A percentile compares a stretch with the other conserved stretches of the same genome.
Evolutionary conservation across 2,113 vertebrate genomes (phyloP).

Genomic region (Chauna torquata): DNA sequence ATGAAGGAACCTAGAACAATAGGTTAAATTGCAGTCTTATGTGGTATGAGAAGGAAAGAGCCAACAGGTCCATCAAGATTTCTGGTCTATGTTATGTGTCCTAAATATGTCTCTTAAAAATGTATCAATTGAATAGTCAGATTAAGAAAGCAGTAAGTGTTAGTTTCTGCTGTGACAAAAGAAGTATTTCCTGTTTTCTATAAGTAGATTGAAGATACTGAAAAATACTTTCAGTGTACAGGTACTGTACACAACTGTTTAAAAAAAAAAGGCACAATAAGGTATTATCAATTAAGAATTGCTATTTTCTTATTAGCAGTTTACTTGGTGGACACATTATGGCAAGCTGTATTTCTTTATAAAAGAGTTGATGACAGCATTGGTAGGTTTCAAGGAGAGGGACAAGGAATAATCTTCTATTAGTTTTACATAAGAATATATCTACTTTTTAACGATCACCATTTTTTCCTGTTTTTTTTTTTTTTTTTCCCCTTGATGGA

Average conservation of each 20-base stretch:
- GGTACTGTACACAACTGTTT: neutral
- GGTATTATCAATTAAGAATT: neutral
- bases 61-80: neutral
- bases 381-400: neutral
- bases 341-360: neutral
- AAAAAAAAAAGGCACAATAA: neutral
- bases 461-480: neutral
- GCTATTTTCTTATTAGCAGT: neutral
- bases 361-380: neutral
- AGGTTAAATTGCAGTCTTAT: neutral
- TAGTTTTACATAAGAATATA: neutral
- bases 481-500: neutral
- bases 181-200: neutral
- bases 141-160: neutral
- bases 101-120: neutral
- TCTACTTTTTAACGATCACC: neutral
- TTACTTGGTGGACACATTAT: neutral
- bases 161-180: neutral
- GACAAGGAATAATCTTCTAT: neutral
- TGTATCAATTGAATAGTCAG: neutral
- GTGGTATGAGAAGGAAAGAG: neutral
- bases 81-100: neutral
- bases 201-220: neutral
- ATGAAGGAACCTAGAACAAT: neutral
- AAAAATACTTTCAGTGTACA: neutral